A percentile compares a stretch with the other conserved stretches of the same genome.
Conservation (phyloP, 2,113 vertebrate species). For the Ciconia stormi region DNA sequence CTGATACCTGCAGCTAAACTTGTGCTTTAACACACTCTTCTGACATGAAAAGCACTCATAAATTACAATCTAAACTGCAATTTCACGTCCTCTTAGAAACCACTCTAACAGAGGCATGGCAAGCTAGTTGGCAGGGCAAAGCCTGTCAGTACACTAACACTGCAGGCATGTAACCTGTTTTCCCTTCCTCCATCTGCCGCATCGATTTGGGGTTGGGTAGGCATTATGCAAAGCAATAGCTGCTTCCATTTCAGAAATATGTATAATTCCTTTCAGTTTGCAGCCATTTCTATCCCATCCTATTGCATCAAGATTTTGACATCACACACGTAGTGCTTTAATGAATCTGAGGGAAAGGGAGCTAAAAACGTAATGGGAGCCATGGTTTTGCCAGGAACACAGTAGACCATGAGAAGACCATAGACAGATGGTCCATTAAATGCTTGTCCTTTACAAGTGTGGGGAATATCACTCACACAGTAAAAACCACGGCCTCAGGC, state of each 20-base stretch:
- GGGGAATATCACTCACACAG: not conserved
- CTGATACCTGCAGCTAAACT: not conserved
- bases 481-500: not conserved
- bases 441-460: not conserved
- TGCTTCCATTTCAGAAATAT: conserved; percentile 4
- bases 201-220: not conserved
- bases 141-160: conserved; percentile 38
- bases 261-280: not conserved
- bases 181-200: conserved; percentile 61
- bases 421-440: conserved; percentile 44
- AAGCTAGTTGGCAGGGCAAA: conserved; percentile 58
- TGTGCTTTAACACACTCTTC: not conserved
- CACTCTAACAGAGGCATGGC: conserved; percentile 15
- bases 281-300: not conserved
- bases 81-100: conserved; percentile 27
- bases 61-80: conserved; percentile 5
- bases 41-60: not conserved
- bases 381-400: not conserved
- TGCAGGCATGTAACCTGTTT: conserved; percentile 58
- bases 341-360: not conserved
- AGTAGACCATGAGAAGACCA: not conserved
- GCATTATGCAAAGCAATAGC: not conserved
- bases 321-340: not conserved
- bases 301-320: not conserved
- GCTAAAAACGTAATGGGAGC: not conserved